Evolutionary conservation across 2,888 invertebrate species (phyloP).

Genomic region (Pogonocherus hispidulus): DNA sequence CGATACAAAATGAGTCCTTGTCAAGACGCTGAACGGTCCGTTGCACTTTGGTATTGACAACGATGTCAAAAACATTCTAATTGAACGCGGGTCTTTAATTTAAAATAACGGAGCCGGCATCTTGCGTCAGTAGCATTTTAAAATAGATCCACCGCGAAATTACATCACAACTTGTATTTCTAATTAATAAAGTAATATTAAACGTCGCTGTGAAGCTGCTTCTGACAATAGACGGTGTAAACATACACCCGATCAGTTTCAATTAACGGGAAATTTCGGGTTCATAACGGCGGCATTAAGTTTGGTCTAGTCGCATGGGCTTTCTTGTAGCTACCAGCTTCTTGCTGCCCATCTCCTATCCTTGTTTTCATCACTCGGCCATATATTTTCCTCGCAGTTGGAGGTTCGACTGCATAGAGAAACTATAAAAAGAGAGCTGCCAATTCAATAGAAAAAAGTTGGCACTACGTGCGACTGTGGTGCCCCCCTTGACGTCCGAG

Average conservation of each 20-base stretch:
- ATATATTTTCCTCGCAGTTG: too few relatives aligned
- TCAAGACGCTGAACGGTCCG: conserved; percentile 59
- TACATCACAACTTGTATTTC: conserved; percentile 39
- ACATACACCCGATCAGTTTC: conserved; percentile 3
- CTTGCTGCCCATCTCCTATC: too few relatives aligned
- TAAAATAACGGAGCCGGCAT: conserved; percentile 49
- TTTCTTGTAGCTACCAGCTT: too few relatives aligned
- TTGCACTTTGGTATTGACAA: conserved; percentile 58
- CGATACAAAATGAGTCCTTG: conserved; percentile 59
- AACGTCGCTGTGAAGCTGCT: conserved; percentile 4
- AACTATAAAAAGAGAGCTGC: too few relatives aligned
- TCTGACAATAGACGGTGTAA: conserved; percentile 21
- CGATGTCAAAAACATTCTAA: conserved; percentile 66
- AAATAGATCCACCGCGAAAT: conserved; percentile 39
- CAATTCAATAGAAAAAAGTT: too few relatives aligned
- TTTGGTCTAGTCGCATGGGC: too few relatives aligned
- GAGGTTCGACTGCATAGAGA: too few relatives aligned
- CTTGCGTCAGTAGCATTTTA: conserved; percentile 38
- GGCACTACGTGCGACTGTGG: too few relatives aligned
- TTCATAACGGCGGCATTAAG: too few relatives aligned
- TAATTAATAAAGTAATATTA: conserved; percentile 39
- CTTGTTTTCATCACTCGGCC: too few relatives aligned
- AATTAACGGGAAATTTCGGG: too few relatives aligned
- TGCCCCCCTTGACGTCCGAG: too few relatives aligned
- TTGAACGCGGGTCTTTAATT: conserved; percentile 58